phyloP scores from a whole-genome alignment of 2,888 invertebrate genomes.

The Drosophila mulleri region DNA sequence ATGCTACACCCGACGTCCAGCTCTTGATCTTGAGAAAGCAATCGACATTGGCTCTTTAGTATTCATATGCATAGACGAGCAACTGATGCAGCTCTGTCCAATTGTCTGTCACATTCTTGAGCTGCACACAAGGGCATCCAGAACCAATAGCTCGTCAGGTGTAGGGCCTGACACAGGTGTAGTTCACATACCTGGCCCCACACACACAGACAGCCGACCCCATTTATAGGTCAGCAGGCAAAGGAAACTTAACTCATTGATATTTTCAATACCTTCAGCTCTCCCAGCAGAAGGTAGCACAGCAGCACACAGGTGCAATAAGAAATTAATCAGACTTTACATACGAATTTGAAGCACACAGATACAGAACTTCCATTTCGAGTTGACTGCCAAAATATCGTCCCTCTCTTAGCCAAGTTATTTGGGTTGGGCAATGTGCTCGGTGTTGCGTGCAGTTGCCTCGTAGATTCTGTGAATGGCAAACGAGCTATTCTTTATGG shows the following conservation, averaged over 20 bases:
- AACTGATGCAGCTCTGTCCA: conserved; percentile 98
- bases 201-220: conserved; percentile 81
- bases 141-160: conserved; percentile 92
- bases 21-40: conserved; percentile 99
- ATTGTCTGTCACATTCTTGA: conserved; percentile 93
- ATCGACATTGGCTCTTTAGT: conserved; percentile 93
- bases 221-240: conserved; percentile 72
- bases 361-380: background rate
- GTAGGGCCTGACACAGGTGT: conserved; percentile 96
- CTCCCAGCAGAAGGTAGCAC: background rate
- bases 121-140: conserved; percentile 91
- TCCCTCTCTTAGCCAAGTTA: conserved; percentile 1
- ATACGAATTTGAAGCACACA: background rate
- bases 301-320: conserved; percentile 23
- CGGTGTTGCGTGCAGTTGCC: conserved; percentile 29
- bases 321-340: conserved; percentile 35
- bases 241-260: background rate
- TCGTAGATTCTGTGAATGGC: conserved; percentile 5
- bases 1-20: conserved; percentile 89
- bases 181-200: conserved; percentile 85
- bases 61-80: conserved; percentile 90
- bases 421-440: conserved; percentile 13
- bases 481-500: conserved; percentile 31
- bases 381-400: background rate
- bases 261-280: background rate